Evolutionary conservation across 1,140 invertebrate species (phyloP).

Genomic region (Pseudomyrmex pallidus): DNA sequence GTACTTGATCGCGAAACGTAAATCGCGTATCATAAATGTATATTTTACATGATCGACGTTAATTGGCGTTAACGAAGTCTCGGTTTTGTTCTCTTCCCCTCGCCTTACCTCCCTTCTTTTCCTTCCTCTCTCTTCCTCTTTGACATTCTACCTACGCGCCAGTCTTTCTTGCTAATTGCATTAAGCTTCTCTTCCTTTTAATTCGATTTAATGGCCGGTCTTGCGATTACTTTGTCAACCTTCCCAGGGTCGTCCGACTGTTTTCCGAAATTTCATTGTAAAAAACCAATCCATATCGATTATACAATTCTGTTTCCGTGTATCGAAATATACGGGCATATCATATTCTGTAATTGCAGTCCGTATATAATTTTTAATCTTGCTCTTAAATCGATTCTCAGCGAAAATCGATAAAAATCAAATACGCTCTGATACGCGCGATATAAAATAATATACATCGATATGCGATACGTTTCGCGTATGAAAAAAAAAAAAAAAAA

Average conservation of each 20-base stretch:
- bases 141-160: constrained; percentile 22
- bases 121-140: constrained; percentile 13
- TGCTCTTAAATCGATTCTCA: background rate
- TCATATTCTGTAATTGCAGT: background rate
- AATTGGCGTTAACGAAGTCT: constrained; percentile 68
- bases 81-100: background rate
- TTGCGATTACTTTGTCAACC: constrained; percentile 44
- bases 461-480: background rate
- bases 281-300: constrained; percentile 7
- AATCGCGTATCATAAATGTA: constrained; percentile 72
- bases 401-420: background rate
- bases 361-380: background rate
- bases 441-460: constrained; percentile 6
- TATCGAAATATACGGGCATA: too few relatives aligned
- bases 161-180: constrained; percentile 49
- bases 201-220: constrained; percentile 46
- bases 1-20: constrained; percentile 34
- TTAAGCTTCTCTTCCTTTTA: constrained; percentile 30
- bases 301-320: background rate
- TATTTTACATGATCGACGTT: constrained; percentile 75
- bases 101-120: background rate
- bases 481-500: too few relatives aligned
- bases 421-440: too few relatives aligned
- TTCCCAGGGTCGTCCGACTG: constrained; percentile 15
- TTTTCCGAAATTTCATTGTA: constrained; percentile 29